Conservation (phyloP, 2,888 invertebrate species). For the Meganola albula region DNA sequence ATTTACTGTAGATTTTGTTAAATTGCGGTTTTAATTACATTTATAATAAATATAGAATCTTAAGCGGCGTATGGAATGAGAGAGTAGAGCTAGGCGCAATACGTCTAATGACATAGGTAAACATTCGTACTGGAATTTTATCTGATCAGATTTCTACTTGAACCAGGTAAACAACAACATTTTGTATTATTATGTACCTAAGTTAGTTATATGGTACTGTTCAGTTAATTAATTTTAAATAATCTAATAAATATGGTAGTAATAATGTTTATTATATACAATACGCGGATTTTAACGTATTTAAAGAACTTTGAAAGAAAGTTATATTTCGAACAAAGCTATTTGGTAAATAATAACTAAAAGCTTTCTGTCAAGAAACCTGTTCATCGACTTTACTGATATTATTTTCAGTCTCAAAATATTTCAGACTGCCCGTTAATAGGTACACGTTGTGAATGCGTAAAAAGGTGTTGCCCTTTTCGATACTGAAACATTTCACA, state of each 20-base stretch:
- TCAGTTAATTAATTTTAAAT: too few species aligned
- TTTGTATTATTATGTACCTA: too few species aligned
- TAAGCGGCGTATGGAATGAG: too few species aligned
- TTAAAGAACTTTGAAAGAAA: slow-evolving; percentile 20
- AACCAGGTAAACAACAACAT: too few species aligned
- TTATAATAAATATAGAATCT: slow-evolving; percentile 20
- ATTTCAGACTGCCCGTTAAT: slow-evolving; percentile 45
- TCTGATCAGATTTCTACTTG: slow-evolving; percentile 14
- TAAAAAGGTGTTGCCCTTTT: slow-evolving; percentile 47
- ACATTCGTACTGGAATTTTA: slow-evolving; percentile 4
- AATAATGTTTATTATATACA: too few species aligned
- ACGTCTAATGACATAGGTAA: too few species aligned
- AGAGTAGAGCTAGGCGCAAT: too few species aligned
- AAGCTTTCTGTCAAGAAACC: slow-evolving; percentile 32
- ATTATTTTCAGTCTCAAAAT: slow-evolving; percentile 32
- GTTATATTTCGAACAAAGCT: slow-evolving; percentile 18
- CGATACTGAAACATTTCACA: slow-evolving; percentile 39
- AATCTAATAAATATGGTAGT: too few species aligned
- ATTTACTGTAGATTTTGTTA: slow-evolving; percentile 49
- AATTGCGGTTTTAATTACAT: slow-evolving; percentile 44
- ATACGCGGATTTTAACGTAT: slow-evolving; percentile 16
- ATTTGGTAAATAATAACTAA: slow-evolving; percentile 26
- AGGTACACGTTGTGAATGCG: slow-evolving; percentile 49
- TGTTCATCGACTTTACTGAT: slow-evolving; percentile 31
- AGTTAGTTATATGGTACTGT: too few species aligned